A percentile compares a stretch with the other conserved stretches of the same genome.
Evolutionary conservation across 1,140 invertebrate species (phyloP).

Genomic region (Cepaea nemoralis): DNA sequence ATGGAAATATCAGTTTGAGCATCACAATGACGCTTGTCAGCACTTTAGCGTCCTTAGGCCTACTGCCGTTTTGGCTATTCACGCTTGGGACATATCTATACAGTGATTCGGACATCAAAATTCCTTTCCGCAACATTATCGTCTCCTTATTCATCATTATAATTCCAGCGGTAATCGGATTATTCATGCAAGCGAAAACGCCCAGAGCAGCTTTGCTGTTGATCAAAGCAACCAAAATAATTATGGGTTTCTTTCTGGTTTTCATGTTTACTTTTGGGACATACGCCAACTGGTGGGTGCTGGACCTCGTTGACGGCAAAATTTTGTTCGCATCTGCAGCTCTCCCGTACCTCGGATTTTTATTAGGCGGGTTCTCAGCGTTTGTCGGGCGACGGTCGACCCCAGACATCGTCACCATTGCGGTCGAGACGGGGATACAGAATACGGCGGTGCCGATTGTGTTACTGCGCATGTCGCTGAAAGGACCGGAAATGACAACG

Average conservation of each 20-base stretch:
- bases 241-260: slow-evolving; percentile 86
- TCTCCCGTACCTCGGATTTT: slow-evolving; percentile 89
- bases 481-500: slow-evolving; percentile 71
- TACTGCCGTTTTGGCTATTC: slow-evolving; percentile 95
- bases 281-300: slow-evolving; percentile 91
- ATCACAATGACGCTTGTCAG: slow-evolving; percentile 72
- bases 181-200: slow-evolving; percentile 74
- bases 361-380: slow-evolving; percentile 76
- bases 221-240: slow-evolving; percentile 73
- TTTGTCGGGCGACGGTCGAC: slow-evolving; percentile 55
- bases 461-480: slow-evolving; percentile 71
- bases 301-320: slow-evolving; percentile 79
- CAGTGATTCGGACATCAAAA: slow-evolving; percentile 66
- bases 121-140: slow-evolving; percentile 87
- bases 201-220: slow-evolving; percentile 72
- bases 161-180: slow-evolving; percentile 85
- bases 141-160: slow-evolving; percentile 83
- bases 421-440: slow-evolving; percentile 75
- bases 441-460: slow-evolving; percentile 73
- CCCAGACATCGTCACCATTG: slow-evolving; percentile 72
- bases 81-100: slow-evolving; percentile 86
- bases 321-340: slow-evolving; percentile 84
- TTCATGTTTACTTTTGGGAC: slow-evolving; percentile 92
- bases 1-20: slow-evolving; percentile 73
- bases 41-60: slow-evolving; percentile 75